Percentiles rank a stretch among this genome's conserved stretches.
Evolutionary conservation across 1,140 invertebrate genomes (phyloP).

Genomic region (Lepeophtheirus salmonis): DNA sequence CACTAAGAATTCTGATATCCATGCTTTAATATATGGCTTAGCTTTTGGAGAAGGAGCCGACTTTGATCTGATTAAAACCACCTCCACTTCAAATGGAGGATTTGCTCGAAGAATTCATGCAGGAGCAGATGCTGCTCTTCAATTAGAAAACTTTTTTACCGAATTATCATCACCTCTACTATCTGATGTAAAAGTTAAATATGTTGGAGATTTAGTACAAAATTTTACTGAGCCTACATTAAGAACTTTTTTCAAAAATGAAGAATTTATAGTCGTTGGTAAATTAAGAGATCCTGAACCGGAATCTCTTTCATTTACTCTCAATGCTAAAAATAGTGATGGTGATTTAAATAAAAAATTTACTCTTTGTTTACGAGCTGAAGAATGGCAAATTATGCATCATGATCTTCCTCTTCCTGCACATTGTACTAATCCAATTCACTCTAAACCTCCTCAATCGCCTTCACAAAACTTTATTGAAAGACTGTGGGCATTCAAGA

Average conservation of each 20-base stretch:
- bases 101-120: conserved; percentile 52
- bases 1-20: conserved; percentile 22
- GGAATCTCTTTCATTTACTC: not conserved
- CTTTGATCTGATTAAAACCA: conserved; percentile 40
- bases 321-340: not conserved
- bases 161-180: conserved; percentile 48
- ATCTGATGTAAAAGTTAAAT: conserved; percentile 42
- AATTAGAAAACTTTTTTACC: conserved; percentile 47
- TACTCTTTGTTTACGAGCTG: not conserved
- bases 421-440: too few species aligned
- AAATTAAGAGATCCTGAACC: not conserved
- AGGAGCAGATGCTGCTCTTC: conserved; percentile 44
- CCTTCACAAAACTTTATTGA: conserved; percentile 21
- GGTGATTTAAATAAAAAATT: not conserved
- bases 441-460: not conserved
- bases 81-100: conserved; percentile 43
- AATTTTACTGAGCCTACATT: conserved; percentile 22
- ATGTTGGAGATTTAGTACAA: conserved; percentile 30
- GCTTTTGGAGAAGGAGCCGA: conserved; percentile 52
- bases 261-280: conserved; percentile 4
- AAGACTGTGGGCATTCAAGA: conserved; percentile 23
- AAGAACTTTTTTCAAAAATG: not conserved
- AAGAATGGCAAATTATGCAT: too few species aligned
- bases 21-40: conserved; percentile 39
- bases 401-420: too few species aligned